These are phyloP conservation scores for Calcarius lapponicus DNA, from an alignment of 2,797 vertebrate species.

Conservation along the genomic window DNA sequence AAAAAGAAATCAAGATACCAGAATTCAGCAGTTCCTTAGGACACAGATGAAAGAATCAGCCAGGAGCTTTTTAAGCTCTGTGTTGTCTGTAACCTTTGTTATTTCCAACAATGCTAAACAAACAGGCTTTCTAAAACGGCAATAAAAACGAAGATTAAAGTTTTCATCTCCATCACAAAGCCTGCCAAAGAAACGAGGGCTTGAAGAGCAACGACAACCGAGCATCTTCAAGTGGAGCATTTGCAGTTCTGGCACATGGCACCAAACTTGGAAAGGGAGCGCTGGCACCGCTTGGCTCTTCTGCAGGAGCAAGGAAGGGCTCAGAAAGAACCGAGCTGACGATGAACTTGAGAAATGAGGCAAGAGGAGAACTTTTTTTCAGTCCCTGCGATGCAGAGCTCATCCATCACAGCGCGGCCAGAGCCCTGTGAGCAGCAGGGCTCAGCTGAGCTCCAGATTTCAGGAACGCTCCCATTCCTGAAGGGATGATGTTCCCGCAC, in stretches of 20 bases:
- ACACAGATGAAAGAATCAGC: neutral
- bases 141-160: neutral
- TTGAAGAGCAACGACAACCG: neutral
- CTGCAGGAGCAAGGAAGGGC: neutral
- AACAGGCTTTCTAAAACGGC: neutral
- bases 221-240: neutral
- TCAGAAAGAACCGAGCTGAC: neutral
- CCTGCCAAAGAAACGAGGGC: neutral
- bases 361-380: neutral
- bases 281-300: neutral
- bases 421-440: fast-evolving
- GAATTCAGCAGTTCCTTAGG: neutral
- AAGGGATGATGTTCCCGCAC: neutral
- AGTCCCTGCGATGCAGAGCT: neutral
- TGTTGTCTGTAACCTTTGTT: neutral
- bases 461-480: neutral
- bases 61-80: neutral
- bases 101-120: neutral
- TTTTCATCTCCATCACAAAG: neutral
- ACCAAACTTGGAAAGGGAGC: neutral
- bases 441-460: neutral
- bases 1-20: neutral
- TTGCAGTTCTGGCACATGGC: neutral
- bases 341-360: neutral
- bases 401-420: neutral